Conservation (phyloP, 2,113 vertebrate species). For the Nannobrachium achirus region DNA sequence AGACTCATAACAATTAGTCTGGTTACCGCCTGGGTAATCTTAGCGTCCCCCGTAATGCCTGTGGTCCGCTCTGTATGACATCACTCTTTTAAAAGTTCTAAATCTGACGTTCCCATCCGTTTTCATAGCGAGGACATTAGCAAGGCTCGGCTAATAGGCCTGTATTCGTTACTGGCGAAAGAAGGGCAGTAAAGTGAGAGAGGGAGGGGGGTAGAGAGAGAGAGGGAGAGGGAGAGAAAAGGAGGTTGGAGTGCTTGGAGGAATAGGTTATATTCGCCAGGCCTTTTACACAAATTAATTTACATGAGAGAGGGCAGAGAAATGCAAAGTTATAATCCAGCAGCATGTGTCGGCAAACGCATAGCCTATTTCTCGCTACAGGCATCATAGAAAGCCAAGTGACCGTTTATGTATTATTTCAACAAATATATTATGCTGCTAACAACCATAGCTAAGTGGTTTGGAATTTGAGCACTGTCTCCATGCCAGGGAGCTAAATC, state of each 20-base stretch:
- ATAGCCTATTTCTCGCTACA: slow-evolving; percentile 51
- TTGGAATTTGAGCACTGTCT: slow-evolving; percentile 43
- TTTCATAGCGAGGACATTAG: slow-evolving; percentile 74
- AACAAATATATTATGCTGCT: slow-evolving; percentile 60
- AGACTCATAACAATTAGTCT: slow-evolving; percentile 83
- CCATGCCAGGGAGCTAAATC: slow-evolving; percentile 35
- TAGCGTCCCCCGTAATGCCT: slow-evolving; percentile 71
- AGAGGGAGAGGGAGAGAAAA: not conserved
- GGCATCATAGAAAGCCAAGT: slow-evolving; percentile 60
- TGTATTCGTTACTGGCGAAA: slow-evolving; percentile 62
- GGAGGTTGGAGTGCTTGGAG: slow-evolving; percentile 48
- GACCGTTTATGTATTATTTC: slow-evolving; percentile 66
- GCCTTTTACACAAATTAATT: slow-evolving; percentile 74
- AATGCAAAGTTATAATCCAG: slow-evolving; percentile 64
- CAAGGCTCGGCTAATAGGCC: slow-evolving; percentile 64
- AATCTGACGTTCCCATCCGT: slow-evolving; percentile 76
- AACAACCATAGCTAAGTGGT: slow-evolving; percentile 62
- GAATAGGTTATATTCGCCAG: slow-evolving; percentile 62
- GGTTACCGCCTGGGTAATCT: slow-evolving; percentile 79
- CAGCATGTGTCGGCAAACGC: slow-evolving; percentile 53
- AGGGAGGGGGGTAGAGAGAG: slow-evolving; percentile 13
- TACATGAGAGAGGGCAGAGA: slow-evolving; percentile 60
- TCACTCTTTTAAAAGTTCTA: slow-evolving; percentile 78
- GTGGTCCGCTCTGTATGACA: slow-evolving; percentile 76
- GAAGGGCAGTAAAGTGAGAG: slow-evolving; percentile 66